Base-by-base conservation (phyloP, 2,113 vertebrate genomes). In the Melozone crissalis region DNA sequence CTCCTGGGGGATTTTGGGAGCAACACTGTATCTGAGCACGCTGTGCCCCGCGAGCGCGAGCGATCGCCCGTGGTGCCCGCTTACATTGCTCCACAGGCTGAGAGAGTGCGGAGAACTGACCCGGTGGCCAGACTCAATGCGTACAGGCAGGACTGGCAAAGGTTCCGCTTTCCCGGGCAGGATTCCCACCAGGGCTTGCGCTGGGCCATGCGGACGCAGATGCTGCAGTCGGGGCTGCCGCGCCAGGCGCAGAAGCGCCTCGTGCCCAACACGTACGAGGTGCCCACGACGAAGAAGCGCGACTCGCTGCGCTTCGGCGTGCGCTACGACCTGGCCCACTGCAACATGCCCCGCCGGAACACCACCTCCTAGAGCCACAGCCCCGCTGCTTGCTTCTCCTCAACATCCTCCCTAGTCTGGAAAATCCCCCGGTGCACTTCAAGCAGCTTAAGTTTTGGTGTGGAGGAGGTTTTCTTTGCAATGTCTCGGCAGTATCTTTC, bases 221-320 rank as follows among this genome's bases (percentile, higher is more conserved):
- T 98, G 97, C 94, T 22, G 0, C 30, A 43, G 57, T 11, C 49
- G 1, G 71, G 8, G 57, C 26, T 13, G 63, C 49, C 57, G 1
- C 22, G 12, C 17, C 72, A 3, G 41, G 8, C 3, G 0, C 57
- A 10, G 57, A 69, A 2, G 15, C 97, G 91, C 13, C 57, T 94
- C 1, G 49, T 98, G 35, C 98, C 98, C 47, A 99, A 99, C 91
- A 74, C 77, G 8, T 99, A 99, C 47, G 15, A 95, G 0, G 98
- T 99, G n/a, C 99, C 99, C 31, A 99, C 99, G 0, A 98, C 98
- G 37, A 99, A 99, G 96, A 99, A 98, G 74, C 97, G 99, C 9
- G 98, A 98, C 1, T 97, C 98, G 8, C 97, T 99, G 23, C 98
- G 98, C 75, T 99, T 98, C 98, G 96, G 97, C 55, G 94, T 99